Conservation (phyloP, 2,113 vertebrate species). For the Colaptes auratus region DNA sequence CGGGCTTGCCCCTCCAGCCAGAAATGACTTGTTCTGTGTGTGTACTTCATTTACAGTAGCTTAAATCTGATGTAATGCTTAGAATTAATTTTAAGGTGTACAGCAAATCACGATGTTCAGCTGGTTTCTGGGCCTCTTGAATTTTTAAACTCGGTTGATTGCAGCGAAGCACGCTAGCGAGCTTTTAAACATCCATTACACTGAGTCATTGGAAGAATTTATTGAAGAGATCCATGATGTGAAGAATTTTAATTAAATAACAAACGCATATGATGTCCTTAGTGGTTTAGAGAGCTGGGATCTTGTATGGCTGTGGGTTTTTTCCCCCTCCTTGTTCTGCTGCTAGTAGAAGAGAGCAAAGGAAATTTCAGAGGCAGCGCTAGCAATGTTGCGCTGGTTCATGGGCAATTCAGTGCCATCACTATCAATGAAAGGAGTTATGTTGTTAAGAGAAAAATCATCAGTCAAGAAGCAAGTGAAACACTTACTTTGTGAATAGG, state of each 20-base stretch:
- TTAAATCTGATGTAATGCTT: neutral
- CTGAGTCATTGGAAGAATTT: constrained; percentile 4
- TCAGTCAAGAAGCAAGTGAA: neutral
- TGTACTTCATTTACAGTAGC: neutral
- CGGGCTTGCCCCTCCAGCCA: too few relatives aligned
- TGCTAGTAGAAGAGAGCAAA: neutral
- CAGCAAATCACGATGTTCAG: neutral
- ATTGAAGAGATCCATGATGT: neutral
- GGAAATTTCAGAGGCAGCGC: neutral
- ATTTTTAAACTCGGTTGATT: neutral
- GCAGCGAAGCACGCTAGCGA: neutral
- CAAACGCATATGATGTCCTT: neutral
- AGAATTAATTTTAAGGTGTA: neutral
- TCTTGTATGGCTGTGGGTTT: neutral
- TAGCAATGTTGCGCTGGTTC: neutral
- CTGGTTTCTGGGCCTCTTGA: neutral
- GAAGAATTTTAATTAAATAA: constrained; percentile 20
- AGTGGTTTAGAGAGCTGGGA: neutral
- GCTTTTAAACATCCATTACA: neutral
- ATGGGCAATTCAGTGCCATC: neutral
- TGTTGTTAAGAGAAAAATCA: neutral
- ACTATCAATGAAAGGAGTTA: neutral
- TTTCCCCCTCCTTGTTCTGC: neutral
- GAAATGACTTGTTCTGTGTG: neutral
- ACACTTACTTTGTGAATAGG: neutral